These are phyloP conservation scores for Mola mola DNA, from an alignment of 2,113 vertebrate species.

Conservation along the genomic window DNA sequence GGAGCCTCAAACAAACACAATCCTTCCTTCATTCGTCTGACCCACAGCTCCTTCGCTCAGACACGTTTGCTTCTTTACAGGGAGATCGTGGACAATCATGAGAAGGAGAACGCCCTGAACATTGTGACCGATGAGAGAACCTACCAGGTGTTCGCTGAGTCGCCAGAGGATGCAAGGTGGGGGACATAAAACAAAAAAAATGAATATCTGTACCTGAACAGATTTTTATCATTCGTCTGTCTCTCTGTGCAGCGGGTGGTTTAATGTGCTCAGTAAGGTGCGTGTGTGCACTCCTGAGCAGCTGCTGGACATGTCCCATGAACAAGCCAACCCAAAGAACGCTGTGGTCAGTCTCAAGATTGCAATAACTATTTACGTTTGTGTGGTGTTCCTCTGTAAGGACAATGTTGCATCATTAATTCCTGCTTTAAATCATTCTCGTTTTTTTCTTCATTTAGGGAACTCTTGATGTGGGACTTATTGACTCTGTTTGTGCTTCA, in stretches of 20 bases:
- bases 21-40: neutral
- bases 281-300: conserved; percentile 89
- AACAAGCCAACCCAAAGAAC: conserved; percentile 95
- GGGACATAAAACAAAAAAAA: neutral
- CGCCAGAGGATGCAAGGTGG: conserved; percentile 93
- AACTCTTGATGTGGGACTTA: conserved; percentile 91
- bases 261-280: conserved; percentile 90
- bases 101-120: conserved; percentile 94
- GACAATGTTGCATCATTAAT: neutral
- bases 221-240: neutral
- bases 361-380: neutral
- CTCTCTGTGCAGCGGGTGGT: conserved; percentile 85
- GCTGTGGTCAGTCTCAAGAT: conserved; percentile 85
- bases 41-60: conserved; percentile 1
- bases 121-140: conserved; percentile 91
- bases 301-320: conserved; percentile 92
- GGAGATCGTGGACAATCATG: conserved; percentile 92
- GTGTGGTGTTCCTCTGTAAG: neutral
- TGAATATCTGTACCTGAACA: neutral
- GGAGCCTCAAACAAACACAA: neutral
- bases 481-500: conserved; percentile 93
- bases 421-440: neutral
- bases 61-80: conserved; percentile 63
- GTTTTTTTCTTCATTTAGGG: conserved; percentile 76
- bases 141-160: conserved; percentile 93